Evolutionary conservation across 2,797 vertebrate genomes (phyloP).

Genomic region (Psittacula derbiana): DNA sequence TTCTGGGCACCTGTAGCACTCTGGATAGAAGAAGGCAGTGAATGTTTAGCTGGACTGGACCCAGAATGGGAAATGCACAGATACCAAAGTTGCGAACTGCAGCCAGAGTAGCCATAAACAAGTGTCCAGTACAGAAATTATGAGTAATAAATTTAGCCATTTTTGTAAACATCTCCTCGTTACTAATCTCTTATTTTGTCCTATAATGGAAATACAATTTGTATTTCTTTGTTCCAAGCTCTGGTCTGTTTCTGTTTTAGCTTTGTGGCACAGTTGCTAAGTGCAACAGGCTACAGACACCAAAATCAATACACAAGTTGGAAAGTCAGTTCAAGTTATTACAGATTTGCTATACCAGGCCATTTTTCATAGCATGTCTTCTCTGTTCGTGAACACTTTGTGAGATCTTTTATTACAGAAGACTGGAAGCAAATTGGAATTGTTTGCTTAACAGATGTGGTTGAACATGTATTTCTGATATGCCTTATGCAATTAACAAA

Average conservation of each 20-base stretch:
- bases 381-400: conserved; percentile 39
- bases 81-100: conserved; percentile 18
- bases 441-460: conserved; percentile 42
- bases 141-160: conserved; percentile 45
- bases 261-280: conserved; percentile 67
- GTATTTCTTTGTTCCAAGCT: conserved; percentile 53
- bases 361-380: conserved; percentile 18
- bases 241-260: conserved; percentile 61
- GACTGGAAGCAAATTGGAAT: conserved; percentile 54
- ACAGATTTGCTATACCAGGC: conserved; percentile 37
- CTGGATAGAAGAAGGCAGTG: conserved; percentile 40
- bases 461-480: conserved; percentile 48
- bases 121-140: conserved; percentile 37
- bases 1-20: conserved; percentile 38
- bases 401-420: conserved; percentile 49
- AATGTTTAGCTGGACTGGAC: conserved; percentile 35
- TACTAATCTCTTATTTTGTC: conserved; percentile 26
- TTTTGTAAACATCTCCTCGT: conserved; percentile 58
- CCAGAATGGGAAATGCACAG: conserved; percentile 27
- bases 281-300: conserved; percentile 53
- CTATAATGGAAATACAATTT: conserved; percentile 49
- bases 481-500: conserved; percentile 51
- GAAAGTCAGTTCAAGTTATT: conserved; percentile 43
- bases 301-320: conserved; percentile 22
- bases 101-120: conserved; percentile 54